Percentiles rank a stretch among this genome's conserved stretches.
Conservation (phyloP, 2,888 invertebrate species). For the Chrysodeixis includens region DNA sequence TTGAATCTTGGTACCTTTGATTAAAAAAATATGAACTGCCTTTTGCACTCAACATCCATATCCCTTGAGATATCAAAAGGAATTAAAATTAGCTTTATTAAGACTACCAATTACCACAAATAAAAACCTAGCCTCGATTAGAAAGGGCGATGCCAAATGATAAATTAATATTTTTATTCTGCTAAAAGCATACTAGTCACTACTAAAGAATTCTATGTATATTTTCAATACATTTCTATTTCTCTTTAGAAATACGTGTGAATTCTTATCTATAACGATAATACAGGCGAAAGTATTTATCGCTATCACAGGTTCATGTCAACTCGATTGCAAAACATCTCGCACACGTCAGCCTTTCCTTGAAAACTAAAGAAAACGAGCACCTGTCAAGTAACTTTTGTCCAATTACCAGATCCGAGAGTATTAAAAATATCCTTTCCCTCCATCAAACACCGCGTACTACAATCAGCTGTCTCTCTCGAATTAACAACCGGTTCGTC, state of each 20-base stretch:
- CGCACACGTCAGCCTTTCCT: neutral
- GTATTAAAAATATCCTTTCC: slow-evolving; percentile 19
- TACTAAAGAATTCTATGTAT: no score
- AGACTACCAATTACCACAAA: no score
- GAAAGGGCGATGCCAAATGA: no score
- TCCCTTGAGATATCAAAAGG: no score
- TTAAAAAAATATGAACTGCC: no score
- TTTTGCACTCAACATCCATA: no score
- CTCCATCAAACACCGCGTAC: slow-evolving; percentile 24
- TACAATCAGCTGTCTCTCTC: slow-evolving; percentile 47
- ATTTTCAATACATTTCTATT: neutral
- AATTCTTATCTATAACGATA: neutral
- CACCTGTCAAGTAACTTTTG: slow-evolving; percentile 36
- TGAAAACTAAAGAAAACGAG: slow-evolving; percentile 18
- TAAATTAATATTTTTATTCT: no score
- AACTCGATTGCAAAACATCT: neutral
- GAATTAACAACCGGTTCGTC: slow-evolving; percentile 42
- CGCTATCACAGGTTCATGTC: neutral
- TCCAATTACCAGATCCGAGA: slow-evolving; percentile 7
- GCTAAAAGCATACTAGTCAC: no score
- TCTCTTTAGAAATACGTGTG: no score
- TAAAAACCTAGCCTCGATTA: no score
- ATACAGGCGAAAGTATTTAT: neutral
- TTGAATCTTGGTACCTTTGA: no score
- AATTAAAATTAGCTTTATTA: no score